Percentiles rank a stretch among this genome's conserved stretches.
Conservation (phyloP, 2,888 invertebrate genomes). For the Pseudococcus viburni region DNA sequence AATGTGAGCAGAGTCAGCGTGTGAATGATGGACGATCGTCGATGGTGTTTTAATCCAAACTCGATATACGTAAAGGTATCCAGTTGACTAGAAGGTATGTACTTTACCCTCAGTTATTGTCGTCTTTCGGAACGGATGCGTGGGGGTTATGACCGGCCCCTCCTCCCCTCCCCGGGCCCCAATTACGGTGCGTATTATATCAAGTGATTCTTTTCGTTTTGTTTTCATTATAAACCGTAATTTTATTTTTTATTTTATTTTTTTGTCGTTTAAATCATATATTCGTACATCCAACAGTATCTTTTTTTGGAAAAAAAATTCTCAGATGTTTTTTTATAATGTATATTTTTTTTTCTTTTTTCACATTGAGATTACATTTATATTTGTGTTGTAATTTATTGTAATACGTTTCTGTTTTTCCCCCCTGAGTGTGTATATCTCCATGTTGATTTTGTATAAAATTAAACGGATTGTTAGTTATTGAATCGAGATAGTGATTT, state of each 20-base stretch:
- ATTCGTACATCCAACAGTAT: background rate
- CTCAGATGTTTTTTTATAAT: slow-evolving; percentile 30
- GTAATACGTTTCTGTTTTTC: background rate
- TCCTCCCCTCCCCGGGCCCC: too few species aligned
- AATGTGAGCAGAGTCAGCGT: background rate
- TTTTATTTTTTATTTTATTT: background rate
- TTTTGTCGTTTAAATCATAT: background rate
- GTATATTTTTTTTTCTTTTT: background rate
- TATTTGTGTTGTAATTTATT: slow-evolving; percentile 30
- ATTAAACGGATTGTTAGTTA: slow-evolving; percentile 29
- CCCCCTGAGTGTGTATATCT: background rate
- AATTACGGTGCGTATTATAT: background rate
- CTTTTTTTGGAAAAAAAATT: slow-evolving; percentile 1
- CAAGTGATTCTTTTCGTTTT: background rate
- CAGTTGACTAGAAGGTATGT: too few species aligned
- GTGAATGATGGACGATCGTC: background rate
- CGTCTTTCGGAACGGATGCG: too few species aligned
- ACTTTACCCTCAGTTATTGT: too few species aligned
- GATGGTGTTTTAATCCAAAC: background rate
- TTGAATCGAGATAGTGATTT: background rate
- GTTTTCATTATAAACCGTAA: background rate
- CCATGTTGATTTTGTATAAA: slow-evolving; percentile 38
- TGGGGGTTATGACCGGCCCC: too few species aligned
- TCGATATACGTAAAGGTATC: too few species aligned
- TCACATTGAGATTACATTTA: background rate